Percentiles rank a stretch among this genome's conserved stretches.
Conservation (phyloP, 2,797 vertebrate genomes). For the Coendou prehensilis region DNA sequence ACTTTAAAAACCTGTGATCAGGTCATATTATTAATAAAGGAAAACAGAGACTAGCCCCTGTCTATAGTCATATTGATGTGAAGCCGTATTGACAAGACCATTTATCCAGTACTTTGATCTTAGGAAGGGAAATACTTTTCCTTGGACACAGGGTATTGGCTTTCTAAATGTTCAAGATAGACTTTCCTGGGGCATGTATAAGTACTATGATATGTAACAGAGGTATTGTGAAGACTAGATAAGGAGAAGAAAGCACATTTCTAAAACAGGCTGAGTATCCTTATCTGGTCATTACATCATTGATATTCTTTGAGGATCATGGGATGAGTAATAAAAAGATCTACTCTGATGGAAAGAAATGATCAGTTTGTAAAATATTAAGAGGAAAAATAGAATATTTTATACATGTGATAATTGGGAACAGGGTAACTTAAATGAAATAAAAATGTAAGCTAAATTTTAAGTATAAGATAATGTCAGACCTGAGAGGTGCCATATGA, state of each 20-base stretch:
- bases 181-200: background rate
- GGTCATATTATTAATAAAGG: slow-evolving; percentile 67
- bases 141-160: slow-evolving; percentile 39
- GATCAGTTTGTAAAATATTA: slow-evolving; percentile 37
- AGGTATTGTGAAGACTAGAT: background rate
- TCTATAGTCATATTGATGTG: slow-evolving; percentile 76
- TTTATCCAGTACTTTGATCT: slow-evolving; percentile 28
- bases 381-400: slow-evolving; percentile 33
- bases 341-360: slow-evolving; percentile 26
- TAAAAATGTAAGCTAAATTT: slow-evolving; percentile 18
- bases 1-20: slow-evolving; percentile 75
- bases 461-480: slow-evolving; percentile 34
- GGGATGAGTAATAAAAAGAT: slow-evolving; percentile 2
- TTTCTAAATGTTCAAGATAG: slow-evolving; percentile 49
- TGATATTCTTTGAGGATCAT: background rate
- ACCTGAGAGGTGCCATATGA: slow-evolving; percentile 2
- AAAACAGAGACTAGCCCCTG: slow-evolving; percentile 37
- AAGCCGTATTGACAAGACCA: slow-evolving; percentile 76
- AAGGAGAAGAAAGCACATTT: slow-evolving; percentile 60
- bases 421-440: slow-evolving; percentile 59
- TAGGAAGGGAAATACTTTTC: slow-evolving; percentile 48
- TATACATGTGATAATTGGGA: slow-evolving; percentile 37
- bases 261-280: background rate
- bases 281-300: background rate
- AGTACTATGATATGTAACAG: background rate